These are phyloP conservation scores for Centruroides vittatus DNA, from an alignment of 1,140 invertebrate genomes.

Conservation along the genomic window DNA sequence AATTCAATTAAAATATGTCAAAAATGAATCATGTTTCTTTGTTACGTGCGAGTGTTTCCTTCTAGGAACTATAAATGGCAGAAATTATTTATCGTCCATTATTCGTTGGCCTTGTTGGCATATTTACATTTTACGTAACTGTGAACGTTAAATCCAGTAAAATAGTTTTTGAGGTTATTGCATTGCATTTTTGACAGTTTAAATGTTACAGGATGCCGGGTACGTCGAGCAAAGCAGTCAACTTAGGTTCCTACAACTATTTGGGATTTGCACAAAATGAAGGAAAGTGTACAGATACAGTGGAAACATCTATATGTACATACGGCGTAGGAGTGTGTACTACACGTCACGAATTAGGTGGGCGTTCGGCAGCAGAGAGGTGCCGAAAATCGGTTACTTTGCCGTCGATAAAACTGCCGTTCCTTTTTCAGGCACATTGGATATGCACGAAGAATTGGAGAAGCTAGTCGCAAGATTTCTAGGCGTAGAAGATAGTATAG, in stretches of 20 bases:
- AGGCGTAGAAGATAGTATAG: slow-evolving; percentile 85
- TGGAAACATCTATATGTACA: slow-evolving; percentile 43
- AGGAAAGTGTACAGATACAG: slow-evolving; percentile 55
- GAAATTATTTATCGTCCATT: neutral
- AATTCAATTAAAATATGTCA: neutral
- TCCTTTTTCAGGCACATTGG: slow-evolving; percentile 20
- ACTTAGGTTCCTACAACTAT: slow-evolving; percentile 89
- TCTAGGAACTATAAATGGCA: neutral
- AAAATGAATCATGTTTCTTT: neutral
- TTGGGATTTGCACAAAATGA: slow-evolving; percentile 68
- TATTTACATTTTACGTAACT: neutral
- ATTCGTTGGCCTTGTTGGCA: neutral
- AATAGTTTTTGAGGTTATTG: too few relatives aligned
- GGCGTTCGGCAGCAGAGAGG: neutral
- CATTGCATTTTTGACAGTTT: too few relatives aligned
- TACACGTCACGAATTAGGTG: slow-evolving; percentile 44
- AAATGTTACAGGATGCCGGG: slow-evolving; percentile 11
- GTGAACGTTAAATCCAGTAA: too few relatives aligned
- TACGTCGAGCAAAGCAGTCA: slow-evolving; percentile 35
- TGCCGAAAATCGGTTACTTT: neutral
- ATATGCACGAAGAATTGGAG: slow-evolving; percentile 69
- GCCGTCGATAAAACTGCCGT: neutral
- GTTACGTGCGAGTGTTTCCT: too few relatives aligned
- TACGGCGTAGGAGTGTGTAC: slow-evolving; percentile 54
- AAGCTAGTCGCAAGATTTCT: slow-evolving; percentile 70